Base-by-base conservation (phyloP, 2,113 vertebrate species). In the Cynocephalus volans region DNA sequence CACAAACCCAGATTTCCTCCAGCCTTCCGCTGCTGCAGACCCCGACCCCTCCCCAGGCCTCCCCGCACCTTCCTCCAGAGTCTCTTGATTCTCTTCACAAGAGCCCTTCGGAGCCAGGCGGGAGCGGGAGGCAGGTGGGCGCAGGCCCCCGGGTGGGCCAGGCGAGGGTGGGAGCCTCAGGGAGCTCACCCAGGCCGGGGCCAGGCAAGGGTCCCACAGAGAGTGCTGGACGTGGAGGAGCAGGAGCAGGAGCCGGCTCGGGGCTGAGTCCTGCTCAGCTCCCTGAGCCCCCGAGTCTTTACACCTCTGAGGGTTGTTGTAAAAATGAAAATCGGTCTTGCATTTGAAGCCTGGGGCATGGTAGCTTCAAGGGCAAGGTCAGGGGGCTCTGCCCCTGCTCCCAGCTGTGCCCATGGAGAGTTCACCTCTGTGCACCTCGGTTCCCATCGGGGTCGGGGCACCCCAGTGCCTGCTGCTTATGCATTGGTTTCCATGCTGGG, bases 391-490 rank as follows among this genome's bases (percentile, higher is more conserved):
- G 54, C 36, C 3, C 36, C 45, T 4, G 23, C 75, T 18, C 1
- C 65, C 48, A 0, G 15, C 75, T 3, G 73, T 31, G 69, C 79
- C 6, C 6, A 64, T 3, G 8, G 23, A 0, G 3, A 17, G 21
- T 1, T 8, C 4, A 2, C 45, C 45, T 26, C 1, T 5, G 5
- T 33, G n/a, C 0, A 0, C 83, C 45, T 7, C 1, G 3, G 4
- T 41, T 41, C 41, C 41, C 41, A 4, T 41, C 41, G 41, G 41
- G 41, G 41, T 41, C 41, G 0, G 0, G 52, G 8, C 3, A 0
- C 6, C 4, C 76, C 31, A 24, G 9, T 3, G 28, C 62, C 80
- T 4, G 19, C 13, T 2, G 2, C 17, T 9, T 41, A 7, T 23
- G n/a, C n/a, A 18, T 15, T 4, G 26, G 18, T 18, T 58, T 64